Conservation (phyloP, 2,888 invertebrate genomes). For the Norana najaformis region DNA sequence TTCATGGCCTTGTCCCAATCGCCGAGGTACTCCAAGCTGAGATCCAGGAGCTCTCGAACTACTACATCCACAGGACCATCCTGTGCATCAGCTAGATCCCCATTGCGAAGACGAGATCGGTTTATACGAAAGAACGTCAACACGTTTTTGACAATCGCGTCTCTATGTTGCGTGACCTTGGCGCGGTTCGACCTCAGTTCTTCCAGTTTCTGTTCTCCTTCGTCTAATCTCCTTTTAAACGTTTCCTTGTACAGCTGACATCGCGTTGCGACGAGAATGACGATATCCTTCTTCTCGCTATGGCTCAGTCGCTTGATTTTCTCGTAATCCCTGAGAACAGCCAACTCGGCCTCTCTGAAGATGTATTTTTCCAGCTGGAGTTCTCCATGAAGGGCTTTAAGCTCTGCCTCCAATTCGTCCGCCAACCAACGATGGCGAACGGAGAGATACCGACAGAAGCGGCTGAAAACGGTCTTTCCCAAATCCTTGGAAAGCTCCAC, state of each 20-base stretch:
- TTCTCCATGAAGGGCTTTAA: not conserved
- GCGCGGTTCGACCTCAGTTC: not conserved
- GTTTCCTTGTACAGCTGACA: not conserved
- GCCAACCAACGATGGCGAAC: not conserved
- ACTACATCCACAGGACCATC: not conserved
- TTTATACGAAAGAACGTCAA: not conserved
- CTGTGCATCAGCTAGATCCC: not conserved
- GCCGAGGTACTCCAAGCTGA: not conserved
- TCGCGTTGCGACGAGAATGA: not conserved
- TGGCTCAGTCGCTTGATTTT: not conserved
- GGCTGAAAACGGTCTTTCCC: not conserved
- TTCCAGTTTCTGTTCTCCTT: not conserved
- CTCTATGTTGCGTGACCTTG: not conserved
- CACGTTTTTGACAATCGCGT: not conserved
- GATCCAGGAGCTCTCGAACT: not conserved
- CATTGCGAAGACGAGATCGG: not conserved
- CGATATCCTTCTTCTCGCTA: not conserved
- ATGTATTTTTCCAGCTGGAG: not conserved
- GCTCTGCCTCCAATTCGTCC: not conserved
- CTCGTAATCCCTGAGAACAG: not conserved
- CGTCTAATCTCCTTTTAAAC: not conserved
- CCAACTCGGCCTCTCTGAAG: not conserved
- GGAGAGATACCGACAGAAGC: slow-evolving; percentile 1
- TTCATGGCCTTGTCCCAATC: not conserved
- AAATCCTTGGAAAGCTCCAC: not conserved